Evolutionary conservation across 2,888 invertebrate genomes (phyloP), one percentile per base, ranked within the genome.

Genomic region (Philonicus albiceps): DNA sequence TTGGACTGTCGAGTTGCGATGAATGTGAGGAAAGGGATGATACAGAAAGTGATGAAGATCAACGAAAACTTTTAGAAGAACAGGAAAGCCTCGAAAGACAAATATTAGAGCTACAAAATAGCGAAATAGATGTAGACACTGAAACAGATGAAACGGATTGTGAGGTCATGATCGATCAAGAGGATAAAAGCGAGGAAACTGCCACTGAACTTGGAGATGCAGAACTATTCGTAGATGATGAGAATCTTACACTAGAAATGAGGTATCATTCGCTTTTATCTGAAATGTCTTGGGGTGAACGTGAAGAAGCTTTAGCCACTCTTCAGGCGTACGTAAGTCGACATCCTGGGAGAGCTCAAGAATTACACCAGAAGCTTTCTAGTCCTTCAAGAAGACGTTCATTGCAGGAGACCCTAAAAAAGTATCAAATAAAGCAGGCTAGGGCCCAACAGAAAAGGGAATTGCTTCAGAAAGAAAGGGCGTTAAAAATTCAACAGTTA

Each of bases 331-430:
- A 97, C 31, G 96, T 96, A 0, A 96, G 96, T 0, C 94, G 98
- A n/a, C 97, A 97, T 91, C 98, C 99, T 0, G 98, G 98, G 84
- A 90, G 98, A 85, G 98, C 98, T 0, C 95, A 97, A 87, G 97
- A 98, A 89, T 93, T 99, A 74, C 98, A 98, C 92, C 98, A 98
- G 89, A 99, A 98, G 91, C 93, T 99, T 0, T 98, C 98, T 0
- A 97, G 97, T 76, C 98, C 98, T 0, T 96, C 97, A 1, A 94
- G 97, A n/a, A 94, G 96, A 55, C 95, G 96, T 88, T 96, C 96
- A n/a, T 90, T 97, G n/a, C 95, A 96, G 34, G 97, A 97, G 90
- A 97, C 97, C 0, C 92, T 97, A 27, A 93, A 94, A 85, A 93
- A 94, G 88, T 96, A 98, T 89, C 97, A 98, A 92, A 96, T 96